A percentile compares a stretch with the other conserved stretches of the same genome.
Evolutionary conservation across 2,113 vertebrate species (phyloP).

Genomic region (Stercorarius parasiticus): DNA sequence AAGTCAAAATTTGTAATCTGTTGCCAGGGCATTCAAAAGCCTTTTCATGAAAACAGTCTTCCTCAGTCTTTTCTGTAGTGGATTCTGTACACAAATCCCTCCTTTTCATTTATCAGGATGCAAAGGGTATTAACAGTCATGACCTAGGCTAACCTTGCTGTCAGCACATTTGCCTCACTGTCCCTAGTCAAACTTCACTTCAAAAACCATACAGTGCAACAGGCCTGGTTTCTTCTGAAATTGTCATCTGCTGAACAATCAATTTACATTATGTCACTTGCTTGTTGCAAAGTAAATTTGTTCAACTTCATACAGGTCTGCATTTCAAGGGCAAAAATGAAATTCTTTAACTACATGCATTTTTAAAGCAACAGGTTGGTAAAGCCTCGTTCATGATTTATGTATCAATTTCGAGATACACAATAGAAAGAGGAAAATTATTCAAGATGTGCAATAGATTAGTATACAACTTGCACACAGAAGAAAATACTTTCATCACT

Average conservation of each 20-base stretch:
- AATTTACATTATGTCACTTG: background rate
- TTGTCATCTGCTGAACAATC: background rate
- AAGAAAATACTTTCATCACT: background rate
- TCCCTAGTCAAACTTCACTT: background rate
- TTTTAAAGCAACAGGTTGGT: background rate
- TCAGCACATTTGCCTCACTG: rapidly evolving
- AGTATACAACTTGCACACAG: background rate
- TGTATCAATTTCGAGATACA: background rate
- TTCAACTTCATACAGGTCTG: background rate
- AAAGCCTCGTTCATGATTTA: background rate
- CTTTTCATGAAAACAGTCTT: background rate
- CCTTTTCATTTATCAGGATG: background rate
- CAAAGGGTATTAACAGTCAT: rapidly evolving
- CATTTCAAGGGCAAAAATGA: background rate
- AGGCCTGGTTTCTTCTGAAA: background rate
- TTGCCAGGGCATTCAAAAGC: background rate
- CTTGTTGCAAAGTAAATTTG: background rate
- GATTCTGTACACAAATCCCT: background rate
- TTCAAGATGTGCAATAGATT: background rate
- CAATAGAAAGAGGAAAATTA: background rate
- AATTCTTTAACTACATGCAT: background rate
- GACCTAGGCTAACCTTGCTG: background rate
- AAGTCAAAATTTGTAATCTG: background rate
- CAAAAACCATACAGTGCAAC: background rate
- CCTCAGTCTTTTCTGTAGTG: background rate